These are phyloP conservation scores for Pseudomyrmex flavicornis DNA, from an alignment of 1,140 invertebrate species.

Conservation along the genomic window DNA sequence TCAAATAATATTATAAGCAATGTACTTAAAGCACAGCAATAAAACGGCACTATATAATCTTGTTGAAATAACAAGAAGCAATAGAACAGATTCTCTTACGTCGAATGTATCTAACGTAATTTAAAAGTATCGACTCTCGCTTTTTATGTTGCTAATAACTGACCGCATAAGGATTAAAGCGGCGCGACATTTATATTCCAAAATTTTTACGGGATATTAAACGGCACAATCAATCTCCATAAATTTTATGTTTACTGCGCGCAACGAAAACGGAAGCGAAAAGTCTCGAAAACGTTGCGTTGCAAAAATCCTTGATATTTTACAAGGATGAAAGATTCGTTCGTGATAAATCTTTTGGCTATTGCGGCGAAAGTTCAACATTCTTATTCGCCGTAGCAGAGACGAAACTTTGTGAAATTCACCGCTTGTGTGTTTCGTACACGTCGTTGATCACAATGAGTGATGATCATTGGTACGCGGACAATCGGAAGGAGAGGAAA, in stretches of 20 bases:
- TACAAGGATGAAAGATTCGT: constrained; percentile 2
- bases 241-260: constrained; percentile 51
- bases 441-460: constrained; percentile 61
- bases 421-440: constrained; percentile 16
- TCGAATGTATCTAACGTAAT: constrained; percentile 13
- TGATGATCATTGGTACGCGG: constrained; percentile 38
- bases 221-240: constrained; percentile 56
- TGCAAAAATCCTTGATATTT: constrained; percentile 6
- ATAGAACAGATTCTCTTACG: not conserved
- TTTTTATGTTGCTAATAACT: constrained; percentile 36
- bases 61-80: not conserved
- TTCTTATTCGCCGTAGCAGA: constrained; percentile 25
- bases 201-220: constrained; percentile 34
- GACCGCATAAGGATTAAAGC: constrained; percentile 21
- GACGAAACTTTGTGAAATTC: not conserved
- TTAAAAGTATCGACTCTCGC: constrained; percentile 14
- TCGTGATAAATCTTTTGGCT: constrained; percentile 26
- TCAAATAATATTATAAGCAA: not conserved
- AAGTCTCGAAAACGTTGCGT: not conserved
- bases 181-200: constrained; percentile 33
- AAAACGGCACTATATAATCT: not conserved
- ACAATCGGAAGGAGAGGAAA: not conserved
- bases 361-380: constrained; percentile 33
- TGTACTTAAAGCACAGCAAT: not conserved
- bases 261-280: not conserved